phyloP scores from a whole-genome alignment of 2,797 vertebrate genomes.

The Rhinatrema bivittatum region DNA sequence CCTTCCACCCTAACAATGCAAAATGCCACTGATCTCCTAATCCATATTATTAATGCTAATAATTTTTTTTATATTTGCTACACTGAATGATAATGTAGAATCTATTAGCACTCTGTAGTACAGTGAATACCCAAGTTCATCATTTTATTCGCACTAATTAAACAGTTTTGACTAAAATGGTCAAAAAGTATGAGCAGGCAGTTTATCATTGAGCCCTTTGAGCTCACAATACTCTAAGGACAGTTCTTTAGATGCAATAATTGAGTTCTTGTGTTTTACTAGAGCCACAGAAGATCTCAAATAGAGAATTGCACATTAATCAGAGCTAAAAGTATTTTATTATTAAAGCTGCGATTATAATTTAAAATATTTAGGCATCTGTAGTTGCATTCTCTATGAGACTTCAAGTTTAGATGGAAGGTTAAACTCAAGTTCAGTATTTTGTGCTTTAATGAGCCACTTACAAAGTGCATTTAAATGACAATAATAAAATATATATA shows the following conservation, averaged over 20 bases:
- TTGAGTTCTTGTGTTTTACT: slow-evolving; percentile 41
- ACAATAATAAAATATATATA: too few relatives aligned
- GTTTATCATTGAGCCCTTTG: slow-evolving; percentile 43
- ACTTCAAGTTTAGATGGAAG: slow-evolving; percentile 19
- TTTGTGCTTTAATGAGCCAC: too few relatives aligned
- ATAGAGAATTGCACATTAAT: slow-evolving; percentile 45
- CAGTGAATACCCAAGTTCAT: slow-evolving; percentile 34
- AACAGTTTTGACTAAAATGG: slow-evolving; percentile 42
- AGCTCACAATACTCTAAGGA: slow-evolving; percentile 36
- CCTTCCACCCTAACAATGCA: too few relatives aligned
- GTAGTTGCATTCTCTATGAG: slow-evolving; percentile 26
- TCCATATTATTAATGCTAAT: too few relatives aligned
- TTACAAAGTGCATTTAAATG: too few relatives aligned
- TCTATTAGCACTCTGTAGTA: slow-evolving; percentile 26
- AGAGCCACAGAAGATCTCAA: slow-evolving; percentile 40
- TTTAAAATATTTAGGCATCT: slow-evolving; percentile 31
- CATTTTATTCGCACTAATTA: slow-evolving; percentile 34
- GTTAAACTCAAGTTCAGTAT: slow-evolving; percentile 13
- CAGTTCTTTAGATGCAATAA: slow-evolving; percentile 42
- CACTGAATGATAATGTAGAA: slow-evolving; percentile 35
- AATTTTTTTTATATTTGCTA: slow-evolving; percentile 21
- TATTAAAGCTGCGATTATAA: slow-evolving; percentile 37
- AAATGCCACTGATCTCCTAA: too few relatives aligned
- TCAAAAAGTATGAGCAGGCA: slow-evolving; percentile 31
- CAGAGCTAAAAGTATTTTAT: slow-evolving; percentile 38